phyloP scores from a whole-genome alignment of 2,888 invertebrate species.

The Melanostoma mellinum region DNA sequence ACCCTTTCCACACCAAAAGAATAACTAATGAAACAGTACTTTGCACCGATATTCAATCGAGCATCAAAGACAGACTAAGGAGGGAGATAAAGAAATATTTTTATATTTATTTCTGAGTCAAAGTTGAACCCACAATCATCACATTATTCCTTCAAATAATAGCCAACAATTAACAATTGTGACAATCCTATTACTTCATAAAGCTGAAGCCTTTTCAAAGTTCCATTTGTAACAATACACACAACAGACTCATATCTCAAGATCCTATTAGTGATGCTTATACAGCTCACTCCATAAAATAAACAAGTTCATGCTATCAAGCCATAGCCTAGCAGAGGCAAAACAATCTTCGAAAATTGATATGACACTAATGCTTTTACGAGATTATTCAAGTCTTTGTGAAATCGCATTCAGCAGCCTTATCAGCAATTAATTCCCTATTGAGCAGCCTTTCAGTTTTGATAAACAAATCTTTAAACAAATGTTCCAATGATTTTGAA shows the following conservation, averaged over 20 bases:
- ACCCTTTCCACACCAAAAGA: too few relatives aligned
- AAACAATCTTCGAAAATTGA: constrained; percentile 16
- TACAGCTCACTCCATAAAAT: neutral
- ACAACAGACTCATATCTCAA: neutral
- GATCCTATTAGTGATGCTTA: constrained; percentile 10
- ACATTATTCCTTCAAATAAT: too few relatives aligned
- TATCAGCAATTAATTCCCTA: constrained; percentile 64
- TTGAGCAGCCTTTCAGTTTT: constrained; percentile 21
- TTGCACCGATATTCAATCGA: too few relatives aligned
- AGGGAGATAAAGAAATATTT: too few relatives aligned
- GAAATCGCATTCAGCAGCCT: constrained; percentile 32
- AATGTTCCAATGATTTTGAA: constrained; percentile 12
- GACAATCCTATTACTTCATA: neutral
- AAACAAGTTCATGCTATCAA: constrained; percentile 21
- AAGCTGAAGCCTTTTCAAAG: neutral
- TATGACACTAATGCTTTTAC: constrained; percentile 47
- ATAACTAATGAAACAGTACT: too few relatives aligned
- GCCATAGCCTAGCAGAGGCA: neutral
- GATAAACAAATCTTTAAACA: constrained; percentile 55
- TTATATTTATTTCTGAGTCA: too few relatives aligned
- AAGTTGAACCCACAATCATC: too few relatives aligned
- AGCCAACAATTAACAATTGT: too few relatives aligned
- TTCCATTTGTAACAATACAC: neutral
- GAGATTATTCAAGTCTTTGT: constrained; percentile 33
- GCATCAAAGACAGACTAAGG: too few relatives aligned